Evolutionary conservation across 2,888 invertebrate species (phyloP), one percentile per base, ranked within the genome.

Genomic region (Lypha dubia): DNA sequence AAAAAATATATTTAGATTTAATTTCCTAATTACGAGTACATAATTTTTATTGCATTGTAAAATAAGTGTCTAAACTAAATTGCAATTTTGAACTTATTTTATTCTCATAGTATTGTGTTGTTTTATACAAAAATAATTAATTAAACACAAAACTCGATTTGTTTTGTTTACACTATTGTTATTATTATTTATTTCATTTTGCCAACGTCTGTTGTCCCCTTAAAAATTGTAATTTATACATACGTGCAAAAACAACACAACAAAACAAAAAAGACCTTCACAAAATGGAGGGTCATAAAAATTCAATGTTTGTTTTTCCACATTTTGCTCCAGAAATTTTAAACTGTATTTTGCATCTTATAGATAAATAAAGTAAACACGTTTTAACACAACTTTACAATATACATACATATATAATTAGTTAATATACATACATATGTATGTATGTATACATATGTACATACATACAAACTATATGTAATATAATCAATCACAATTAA

Each of bases 31-130:
- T 56, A 73, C n/a, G n/a, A n/a, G n/a, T n/a, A n/a, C n/a, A 73
- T 63, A 44, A 46, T 56, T 79, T 83, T 71, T 60, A 75, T 62
- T 76, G 41, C 58, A 84, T 84, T 84, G 84, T 84, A 84, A 71
- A 73, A 35, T 71, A 75, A 79, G 58, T 76, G 71, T 76, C 22
- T 76, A 73, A 71, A 80, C 53, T 62, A 49, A 65, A 84, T 80
- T 75, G 73, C 77, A 77, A 80, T 53, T 79, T 63, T 71, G 73
- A 70, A 60, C 8, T 75, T 58, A 44, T 63, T 56, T 28, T 74
- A 17, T 41, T 71, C 22, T n/a, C 3, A 11, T 70, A 53, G 56
- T 73, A 65, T 73, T 71, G 63, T 79, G 56, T 71, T 79, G 56
- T 71, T 63, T 79, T 63, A 51, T 41, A 60, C 51, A 28, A n/a